Evolutionary conservation across 2,888 invertebrate species (phyloP).

Genomic region (Drosophila neutralis): DNA sequence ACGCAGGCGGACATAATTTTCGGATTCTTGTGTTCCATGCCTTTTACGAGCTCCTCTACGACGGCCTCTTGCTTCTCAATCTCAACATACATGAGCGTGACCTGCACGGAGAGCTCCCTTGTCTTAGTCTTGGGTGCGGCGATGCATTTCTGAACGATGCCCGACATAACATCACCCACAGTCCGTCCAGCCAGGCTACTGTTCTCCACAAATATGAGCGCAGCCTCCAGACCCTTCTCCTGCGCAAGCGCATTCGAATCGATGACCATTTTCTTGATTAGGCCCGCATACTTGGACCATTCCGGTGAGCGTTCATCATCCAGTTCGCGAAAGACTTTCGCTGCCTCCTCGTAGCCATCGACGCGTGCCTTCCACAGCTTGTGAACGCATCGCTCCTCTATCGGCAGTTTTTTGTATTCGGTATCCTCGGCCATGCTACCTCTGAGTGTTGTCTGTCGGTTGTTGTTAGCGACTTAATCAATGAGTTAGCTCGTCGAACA

Average conservation of each 20-base stretch:
- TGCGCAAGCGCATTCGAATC: constrained; percentile 98
- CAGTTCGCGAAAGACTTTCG: constrained; percentile 93
- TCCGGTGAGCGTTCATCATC: constrained; percentile 97
- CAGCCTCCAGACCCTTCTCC: constrained; percentile 97
- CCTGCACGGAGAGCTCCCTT: constrained; percentile 94
- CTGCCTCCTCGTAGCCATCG: constrained; percentile 96
- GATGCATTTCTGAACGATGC: constrained; percentile 96
- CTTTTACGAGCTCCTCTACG: constrained; percentile 95
- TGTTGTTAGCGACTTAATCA: constrained; percentile 27
- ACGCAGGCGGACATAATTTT: constrained; percentile 96
- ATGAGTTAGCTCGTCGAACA: constrained; percentile 30
- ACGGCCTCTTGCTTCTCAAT: constrained; percentile 97
- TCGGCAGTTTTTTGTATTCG: constrained; percentile 93
- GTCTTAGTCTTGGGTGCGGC: constrained; percentile 96
- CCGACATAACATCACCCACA: constrained; percentile 94
- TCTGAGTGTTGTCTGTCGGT: constrained; percentile 1
- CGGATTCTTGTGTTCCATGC: constrained; percentile 97
- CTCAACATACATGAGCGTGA: constrained; percentile 97
- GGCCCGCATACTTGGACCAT: constrained; percentile 95
- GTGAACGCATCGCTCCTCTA: constrained; percentile 96
- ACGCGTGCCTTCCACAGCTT: constrained; percentile 98
- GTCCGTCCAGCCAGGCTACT: constrained; percentile 94
- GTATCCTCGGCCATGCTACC: constrained; percentile 91
- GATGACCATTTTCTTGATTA: constrained; percentile 96
- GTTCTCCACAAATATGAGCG: constrained; percentile 95